Evolutionary conservation across 2,797 vertebrate species (phyloP).

Genomic region (Pseudochromis fuscus): DNA sequence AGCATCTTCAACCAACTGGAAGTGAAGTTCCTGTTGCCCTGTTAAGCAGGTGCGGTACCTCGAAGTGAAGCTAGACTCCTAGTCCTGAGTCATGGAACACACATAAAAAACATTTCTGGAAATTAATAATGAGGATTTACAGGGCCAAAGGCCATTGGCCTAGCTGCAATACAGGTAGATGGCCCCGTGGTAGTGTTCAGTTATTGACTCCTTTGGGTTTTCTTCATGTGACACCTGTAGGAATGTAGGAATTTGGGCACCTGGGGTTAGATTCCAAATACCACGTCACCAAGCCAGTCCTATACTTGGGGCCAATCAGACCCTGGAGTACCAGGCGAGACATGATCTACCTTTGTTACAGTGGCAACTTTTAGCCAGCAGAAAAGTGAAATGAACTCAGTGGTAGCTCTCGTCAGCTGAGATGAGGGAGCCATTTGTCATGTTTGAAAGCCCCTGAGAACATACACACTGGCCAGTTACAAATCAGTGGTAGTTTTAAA

Average conservation of each 20-base stretch:
- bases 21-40: conserved; percentile 8
- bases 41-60: conserved; percentile 8
- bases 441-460: conserved; percentile 9
- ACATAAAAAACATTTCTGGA: not conserved
- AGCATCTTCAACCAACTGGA: not conserved
- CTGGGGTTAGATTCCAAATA: conserved; percentile 24
- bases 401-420: conserved; percentile 1
- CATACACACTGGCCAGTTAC: conserved; percentile 8
- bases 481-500: conserved; percentile 24
- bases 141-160: conserved; percentile 4
- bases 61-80: not conserved
- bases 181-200: not conserved
- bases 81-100: not conserved
- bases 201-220: not conserved
- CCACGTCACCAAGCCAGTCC: not conserved
- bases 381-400: conserved; percentile 1
- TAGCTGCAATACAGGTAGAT: conserved; percentile 4
- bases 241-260: conserved; percentile 20
- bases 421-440: not conserved
- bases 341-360: too few species aligned
- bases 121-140: conserved; percentile 24
- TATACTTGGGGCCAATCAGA: not conserved
- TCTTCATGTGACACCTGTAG: not conserved
- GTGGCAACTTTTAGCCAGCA: conserved; percentile 11
- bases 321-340: conserved; percentile 18